Evolutionary conservation across 2,113 vertebrate genomes (phyloP).

Genomic region (Elanoides forficatus): DNA sequence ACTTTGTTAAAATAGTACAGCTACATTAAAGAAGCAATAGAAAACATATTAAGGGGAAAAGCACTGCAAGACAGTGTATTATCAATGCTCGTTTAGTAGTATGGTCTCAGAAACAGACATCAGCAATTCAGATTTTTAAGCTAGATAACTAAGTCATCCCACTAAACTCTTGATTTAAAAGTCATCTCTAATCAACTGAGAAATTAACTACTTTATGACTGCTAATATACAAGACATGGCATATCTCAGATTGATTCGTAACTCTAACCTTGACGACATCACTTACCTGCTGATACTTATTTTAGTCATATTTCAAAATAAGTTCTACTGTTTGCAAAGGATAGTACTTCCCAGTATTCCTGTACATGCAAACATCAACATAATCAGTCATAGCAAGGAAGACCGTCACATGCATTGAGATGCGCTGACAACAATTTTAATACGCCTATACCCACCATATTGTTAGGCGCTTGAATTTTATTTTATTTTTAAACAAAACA

Average conservation of each 20-base stretch:
- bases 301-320: not conserved
- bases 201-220: not conserved
- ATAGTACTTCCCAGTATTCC: not conserved
- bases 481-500: not conserved
- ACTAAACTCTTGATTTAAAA: not conserved
- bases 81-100: not conserved
- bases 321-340: not conserved
- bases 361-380: not conserved
- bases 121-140: not conserved
- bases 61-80: not conserved
- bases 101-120: not conserved
- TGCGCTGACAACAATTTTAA: rapidly evolving
- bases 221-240: not conserved
- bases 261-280: not conserved
- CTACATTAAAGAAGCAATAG: not conserved
- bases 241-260: rapidly evolving
- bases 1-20: not conserved
- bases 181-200: not conserved
- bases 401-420: rapidly evolving
- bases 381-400: not conserved
- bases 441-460: not conserved
- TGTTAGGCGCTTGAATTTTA: not conserved
- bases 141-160: not conserved
- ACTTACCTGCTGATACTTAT: not conserved
- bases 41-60: not conserved